phyloP scores from a whole-genome alignment of 2,113 vertebrate genomes.

The Macroglossus sobrinus region DNA sequence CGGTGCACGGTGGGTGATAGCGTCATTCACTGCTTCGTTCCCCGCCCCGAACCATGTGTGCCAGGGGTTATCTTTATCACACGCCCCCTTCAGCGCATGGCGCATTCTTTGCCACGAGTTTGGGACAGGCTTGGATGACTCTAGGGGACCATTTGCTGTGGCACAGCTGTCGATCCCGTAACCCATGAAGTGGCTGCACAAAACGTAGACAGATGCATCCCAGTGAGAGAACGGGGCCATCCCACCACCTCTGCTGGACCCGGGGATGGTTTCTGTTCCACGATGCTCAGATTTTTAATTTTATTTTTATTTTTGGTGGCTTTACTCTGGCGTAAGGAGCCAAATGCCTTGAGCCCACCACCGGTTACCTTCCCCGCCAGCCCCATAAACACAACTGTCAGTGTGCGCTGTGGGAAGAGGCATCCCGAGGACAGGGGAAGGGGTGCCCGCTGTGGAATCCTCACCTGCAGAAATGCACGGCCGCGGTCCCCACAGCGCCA shows the following conservation, averaged over 20 bases:
- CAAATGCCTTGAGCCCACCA: constrained; percentile 23
- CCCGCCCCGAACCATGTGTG: background rate
- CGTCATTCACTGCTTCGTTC: background rate
- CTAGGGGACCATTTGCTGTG: background rate
- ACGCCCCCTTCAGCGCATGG: background rate
- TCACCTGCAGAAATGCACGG: constrained; percentile 35
- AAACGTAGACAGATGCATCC: background rate
- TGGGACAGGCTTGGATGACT: background rate
- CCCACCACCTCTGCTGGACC: background rate
- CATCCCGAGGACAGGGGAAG: background rate
- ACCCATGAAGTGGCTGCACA: background rate
- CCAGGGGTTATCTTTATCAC: background rate
- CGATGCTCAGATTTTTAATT: background rate
- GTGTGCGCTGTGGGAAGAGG: constrained; percentile 13
- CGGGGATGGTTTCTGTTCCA: background rate
- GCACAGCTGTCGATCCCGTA: background rate
- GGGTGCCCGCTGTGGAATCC: background rate
- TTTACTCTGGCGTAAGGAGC: constrained; percentile 33
- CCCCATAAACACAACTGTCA: background rate
- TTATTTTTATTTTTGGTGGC: background rate
- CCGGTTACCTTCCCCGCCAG: background rate
- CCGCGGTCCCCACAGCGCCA: background rate
- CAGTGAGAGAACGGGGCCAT: background rate
- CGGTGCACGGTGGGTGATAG: background rate
- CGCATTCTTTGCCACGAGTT: background rate